A percentile compares a stretch with the other conserved stretches of the same genome.
phyloP scores from a whole-genome alignment of 2,797 vertebrate genomes.

The Chromobotia macracanthus region DNA sequence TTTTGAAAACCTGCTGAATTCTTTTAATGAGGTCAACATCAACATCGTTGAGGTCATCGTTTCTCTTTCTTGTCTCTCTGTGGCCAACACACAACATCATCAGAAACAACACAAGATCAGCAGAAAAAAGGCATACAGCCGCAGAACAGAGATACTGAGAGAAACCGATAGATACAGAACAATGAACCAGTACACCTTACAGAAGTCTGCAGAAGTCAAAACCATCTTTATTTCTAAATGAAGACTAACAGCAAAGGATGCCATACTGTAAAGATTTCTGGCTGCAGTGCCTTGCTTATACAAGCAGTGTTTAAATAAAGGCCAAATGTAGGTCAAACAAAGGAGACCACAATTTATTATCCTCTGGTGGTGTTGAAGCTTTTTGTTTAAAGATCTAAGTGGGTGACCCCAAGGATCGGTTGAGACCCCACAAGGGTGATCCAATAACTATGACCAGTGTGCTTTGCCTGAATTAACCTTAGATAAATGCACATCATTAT shows the following conservation, averaged over 20 bases:
- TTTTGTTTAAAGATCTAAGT: background rate
- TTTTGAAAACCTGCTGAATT: background rate
- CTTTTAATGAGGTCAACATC: background rate
- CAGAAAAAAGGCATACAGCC: slow-evolving; percentile 18
- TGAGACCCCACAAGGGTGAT: background rate
- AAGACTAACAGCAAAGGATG: background rate
- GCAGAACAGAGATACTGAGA: slow-evolving; percentile 14
- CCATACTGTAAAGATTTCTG: background rate
- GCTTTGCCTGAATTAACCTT: background rate
- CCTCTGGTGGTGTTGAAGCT: background rate
- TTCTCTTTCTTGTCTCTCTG: slow-evolving; percentile 14
- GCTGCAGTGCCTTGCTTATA: background rate
- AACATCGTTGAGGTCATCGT: no score
- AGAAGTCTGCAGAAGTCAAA: slow-evolving; percentile 21
- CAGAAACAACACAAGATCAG: slow-evolving; percentile 30
- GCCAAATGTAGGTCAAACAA: slow-evolving; percentile 23
- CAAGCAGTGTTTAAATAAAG: background rate
- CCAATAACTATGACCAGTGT: background rate
- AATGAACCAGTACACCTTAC: background rate
- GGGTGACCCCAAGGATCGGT: background rate
- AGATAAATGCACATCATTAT: no score
- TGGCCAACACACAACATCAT: slow-evolving; percentile 29
- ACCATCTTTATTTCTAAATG: background rate
- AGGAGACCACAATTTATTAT: slow-evolving; percentile 6
- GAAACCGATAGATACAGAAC: slow-evolving; percentile 24